Percentiles rank a stretch among this genome's conserved stretches.
These are phyloP conservation scores for Pasiphila rectangulata DNA, from an alignment of 2,888 invertebrate species.

Conservation along the genomic window DNA sequence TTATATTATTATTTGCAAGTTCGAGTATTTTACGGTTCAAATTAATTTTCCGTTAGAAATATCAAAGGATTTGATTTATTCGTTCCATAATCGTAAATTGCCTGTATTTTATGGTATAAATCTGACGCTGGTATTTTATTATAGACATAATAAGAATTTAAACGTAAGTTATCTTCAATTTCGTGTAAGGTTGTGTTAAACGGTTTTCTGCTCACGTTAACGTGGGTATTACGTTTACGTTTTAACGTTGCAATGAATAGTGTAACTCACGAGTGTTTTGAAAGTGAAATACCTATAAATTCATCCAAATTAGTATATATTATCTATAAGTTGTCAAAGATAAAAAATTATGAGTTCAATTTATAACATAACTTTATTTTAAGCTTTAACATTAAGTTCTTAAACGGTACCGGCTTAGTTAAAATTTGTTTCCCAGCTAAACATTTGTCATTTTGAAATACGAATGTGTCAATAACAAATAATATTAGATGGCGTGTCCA, in stretches of 20 bases:
- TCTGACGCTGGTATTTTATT: slow-evolving; percentile 5
- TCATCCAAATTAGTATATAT: neutral
- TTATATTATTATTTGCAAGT: slow-evolving; percentile 37
- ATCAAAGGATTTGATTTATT: slow-evolving; percentile 5
- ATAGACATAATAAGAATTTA: neutral
- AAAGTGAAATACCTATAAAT: too few species aligned
- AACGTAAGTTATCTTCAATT: too few species aligned
- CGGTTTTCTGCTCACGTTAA: too few species aligned
- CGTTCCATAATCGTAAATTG: slow-evolving; percentile 1
- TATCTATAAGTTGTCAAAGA: too few species aligned
- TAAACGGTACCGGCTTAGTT: neutral
- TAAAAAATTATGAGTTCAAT: too few species aligned
- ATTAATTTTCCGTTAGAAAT: slow-evolving; percentile 11
- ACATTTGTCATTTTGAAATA: neutral
- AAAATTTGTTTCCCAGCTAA: neutral
- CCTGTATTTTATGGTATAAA: slow-evolving; percentile 2
- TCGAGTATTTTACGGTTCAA: slow-evolving; percentile 15
- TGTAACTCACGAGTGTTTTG: too few species aligned
- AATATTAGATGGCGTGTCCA: slow-evolving; percentile 36
- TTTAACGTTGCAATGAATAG: too few species aligned
- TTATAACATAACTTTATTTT: neutral
- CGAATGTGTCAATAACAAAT: slow-evolving; percentile 12
- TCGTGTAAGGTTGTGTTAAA: too few species aligned
- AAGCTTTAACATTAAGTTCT: neutral
- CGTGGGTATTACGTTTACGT: too few species aligned